A percentile compares a stretch with the other conserved stretches of the same genome.
These are phyloP conservation scores for Cephus pulcher DNA, from an alignment of 2,888 invertebrate genomes.

Conservation along the genomic window DNA sequence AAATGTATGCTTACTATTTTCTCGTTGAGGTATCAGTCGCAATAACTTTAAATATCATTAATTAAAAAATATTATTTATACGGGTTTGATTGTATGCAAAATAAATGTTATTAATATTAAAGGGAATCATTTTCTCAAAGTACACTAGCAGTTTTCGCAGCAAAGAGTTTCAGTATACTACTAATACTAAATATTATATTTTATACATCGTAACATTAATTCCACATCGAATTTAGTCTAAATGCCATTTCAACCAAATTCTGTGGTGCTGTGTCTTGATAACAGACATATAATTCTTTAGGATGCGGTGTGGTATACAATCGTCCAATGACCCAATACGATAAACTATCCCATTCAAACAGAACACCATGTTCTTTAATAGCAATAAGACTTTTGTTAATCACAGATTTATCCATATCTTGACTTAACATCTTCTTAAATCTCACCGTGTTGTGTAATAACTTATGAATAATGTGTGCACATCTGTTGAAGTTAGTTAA, in stretches of 20 bases:
- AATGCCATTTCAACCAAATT: slow-evolving; percentile 91
- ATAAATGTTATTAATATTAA: neutral
- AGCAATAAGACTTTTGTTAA: slow-evolving; percentile 81
- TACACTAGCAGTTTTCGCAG: neutral
- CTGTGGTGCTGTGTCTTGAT: slow-evolving; percentile 87
- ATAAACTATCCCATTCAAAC: slow-evolving; percentile 75
- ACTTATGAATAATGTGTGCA: slow-evolving; percentile 78
- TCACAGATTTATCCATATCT: slow-evolving; percentile 67
- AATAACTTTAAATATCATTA: neutral
- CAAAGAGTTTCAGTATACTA: neutral
- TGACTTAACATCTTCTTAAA: slow-evolving; percentile 72
- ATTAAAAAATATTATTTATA: neutral
- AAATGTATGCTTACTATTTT: neutral
- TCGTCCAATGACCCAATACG: slow-evolving; percentile 86
- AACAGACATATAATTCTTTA: slow-evolving; percentile 88
- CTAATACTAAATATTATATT: neutral
- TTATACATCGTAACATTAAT: slow-evolving; percentile 32
- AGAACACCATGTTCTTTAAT: slow-evolving; percentile 88
- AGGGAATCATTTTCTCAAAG: neutral
- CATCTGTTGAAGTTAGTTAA: slow-evolving; percentile 78
- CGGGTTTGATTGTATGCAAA: slow-evolving; percentile 4
- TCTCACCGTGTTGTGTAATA: slow-evolving; percentile 78
- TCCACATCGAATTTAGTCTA: slow-evolving; percentile 72
- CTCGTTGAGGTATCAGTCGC: neutral
- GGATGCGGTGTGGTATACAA: slow-evolving; percentile 81